phyloP scores from a whole-genome alignment of 30 jellyfish, hydroid and myxozoan species.

The Morbakka virulenta region DNA sequence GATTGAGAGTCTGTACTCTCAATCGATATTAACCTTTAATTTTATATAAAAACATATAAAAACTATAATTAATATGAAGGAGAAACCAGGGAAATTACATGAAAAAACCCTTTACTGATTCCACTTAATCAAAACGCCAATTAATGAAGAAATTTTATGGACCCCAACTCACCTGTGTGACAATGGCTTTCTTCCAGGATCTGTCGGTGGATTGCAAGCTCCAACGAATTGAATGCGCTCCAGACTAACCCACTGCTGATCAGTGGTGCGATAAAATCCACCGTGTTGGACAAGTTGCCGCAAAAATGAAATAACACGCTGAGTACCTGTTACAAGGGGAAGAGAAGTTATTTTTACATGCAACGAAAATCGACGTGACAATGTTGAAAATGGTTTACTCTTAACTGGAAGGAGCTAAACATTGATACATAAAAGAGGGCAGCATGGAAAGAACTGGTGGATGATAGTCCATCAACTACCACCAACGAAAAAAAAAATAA shows the following conservation, averaged over 20 bases:
- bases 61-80: too few relatives aligned
- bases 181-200: slow-evolving; percentile 96
- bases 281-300: slow-evolving; percentile 97
- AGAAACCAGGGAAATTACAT: too few relatives aligned
- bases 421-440: background rate
- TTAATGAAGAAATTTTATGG: too few relatives aligned
- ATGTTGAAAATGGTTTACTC: too few relatives aligned
- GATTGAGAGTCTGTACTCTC: too few relatives aligned
- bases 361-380: too few relatives aligned
- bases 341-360: background rate
- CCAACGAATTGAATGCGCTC: slow-evolving; percentile 98
- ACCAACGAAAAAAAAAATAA: too few relatives aligned
- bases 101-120: too few relatives aligned
- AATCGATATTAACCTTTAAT: too few relatives aligned
- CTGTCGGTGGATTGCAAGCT: slow-evolving; percentile 99
- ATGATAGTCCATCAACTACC: too few relatives aligned
- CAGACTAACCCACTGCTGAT: slow-evolving; percentile 92
- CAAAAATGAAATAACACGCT: slow-evolving; percentile 86
- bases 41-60: too few relatives aligned
- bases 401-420: background rate
- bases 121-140: too few relatives aligned
- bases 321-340: slow-evolving; percentile 76
- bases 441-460: background rate
- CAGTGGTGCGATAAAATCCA: slow-evolving; percentile 95
- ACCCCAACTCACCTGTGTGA: slow-evolving; percentile 73